Base-by-base conservation (phyloP, 2,797 vertebrate species). In the Clarias pachynema region DNA sequence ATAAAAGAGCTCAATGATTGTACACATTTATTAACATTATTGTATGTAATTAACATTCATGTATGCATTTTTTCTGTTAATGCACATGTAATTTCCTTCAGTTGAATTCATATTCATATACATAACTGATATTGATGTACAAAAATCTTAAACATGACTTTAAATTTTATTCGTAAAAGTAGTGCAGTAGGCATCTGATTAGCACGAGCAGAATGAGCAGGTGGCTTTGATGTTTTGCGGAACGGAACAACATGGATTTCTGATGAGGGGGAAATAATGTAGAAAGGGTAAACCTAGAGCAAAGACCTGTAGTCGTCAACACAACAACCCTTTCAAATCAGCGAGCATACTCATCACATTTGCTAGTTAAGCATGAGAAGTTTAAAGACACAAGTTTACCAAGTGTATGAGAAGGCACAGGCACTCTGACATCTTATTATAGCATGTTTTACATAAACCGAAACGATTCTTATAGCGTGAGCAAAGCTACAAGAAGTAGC, bases 361-460 rank as follows among this genome's bases (percentile, higher is more conserved):
- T 65, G 60, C 78, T 80, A 7, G 37, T 65, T 80, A 65, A 29
- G 57, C 62, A 20, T 10, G 60, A 80, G 78, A n/a, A 44, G 34
- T 63, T 79, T 79, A 16, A 24, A 80, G n/a, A 80, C 60, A 65
- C 34, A 9, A 44, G 44, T 65, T 79, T 79, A 18, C 78, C 78
- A 44, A 18, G 78, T 63, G 78, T 65, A 16, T 63, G 60, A 79
- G 24, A 44, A n/a, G 22, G 60, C 59, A 44, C 60, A 65, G 15
- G 5, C 15, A 40, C n/a, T 40, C 34, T 40, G 75, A 79, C 59
- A 34, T 37, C 63, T 60, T 56, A 44, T 40, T 56, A 59, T 31
- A 63, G 34, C 78, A 5, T 65, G 59, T 26, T 79, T 79, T 44
- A 63, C 34, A 49, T 79, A 49, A 79, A 65, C 60, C 78, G 12